Conservation (phyloP, 2,113 vertebrate species). For the Hiodon alosoides region DNA sequence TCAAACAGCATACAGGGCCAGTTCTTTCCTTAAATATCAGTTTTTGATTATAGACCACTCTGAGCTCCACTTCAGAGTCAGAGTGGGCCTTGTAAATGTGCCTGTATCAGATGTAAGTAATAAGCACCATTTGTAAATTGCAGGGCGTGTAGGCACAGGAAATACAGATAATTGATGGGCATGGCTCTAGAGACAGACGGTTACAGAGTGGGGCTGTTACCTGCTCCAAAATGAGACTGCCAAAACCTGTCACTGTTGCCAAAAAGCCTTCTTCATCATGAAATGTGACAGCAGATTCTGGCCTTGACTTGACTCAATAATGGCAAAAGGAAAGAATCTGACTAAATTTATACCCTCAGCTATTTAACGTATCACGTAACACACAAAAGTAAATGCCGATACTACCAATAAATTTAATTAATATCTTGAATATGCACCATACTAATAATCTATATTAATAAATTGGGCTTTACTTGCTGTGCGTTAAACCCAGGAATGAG, state of each 20-base stretch:
- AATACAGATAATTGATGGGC: neutral
- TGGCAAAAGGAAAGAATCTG: neutral
- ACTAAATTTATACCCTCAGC: neutral
- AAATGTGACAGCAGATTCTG: constrained; percentile 31
- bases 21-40: neutral
- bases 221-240: neutral
- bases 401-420: too few species aligned
- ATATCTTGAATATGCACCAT: neutral
- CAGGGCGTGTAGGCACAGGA: neutral
- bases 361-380: neutral
- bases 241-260: neutral
- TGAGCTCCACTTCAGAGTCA: neutral
- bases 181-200: neutral
- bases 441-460: neutral
- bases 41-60: too few species aligned
- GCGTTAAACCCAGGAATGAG: neutral
- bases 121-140: neutral
- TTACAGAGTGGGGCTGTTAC: too few species aligned
- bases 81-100: neutral
- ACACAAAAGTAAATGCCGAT: too few species aligned
- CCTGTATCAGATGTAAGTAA: neutral
- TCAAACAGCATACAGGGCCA: neutral
- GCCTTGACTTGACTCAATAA: constrained; percentile 34
- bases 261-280: neutral
- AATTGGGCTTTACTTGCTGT: neutral